Percentiles rank a stretch among this genome's conserved stretches.
phyloP scores from a whole-genome alignment of 2,888 invertebrate species.

The Gortyna flavago region DNA sequence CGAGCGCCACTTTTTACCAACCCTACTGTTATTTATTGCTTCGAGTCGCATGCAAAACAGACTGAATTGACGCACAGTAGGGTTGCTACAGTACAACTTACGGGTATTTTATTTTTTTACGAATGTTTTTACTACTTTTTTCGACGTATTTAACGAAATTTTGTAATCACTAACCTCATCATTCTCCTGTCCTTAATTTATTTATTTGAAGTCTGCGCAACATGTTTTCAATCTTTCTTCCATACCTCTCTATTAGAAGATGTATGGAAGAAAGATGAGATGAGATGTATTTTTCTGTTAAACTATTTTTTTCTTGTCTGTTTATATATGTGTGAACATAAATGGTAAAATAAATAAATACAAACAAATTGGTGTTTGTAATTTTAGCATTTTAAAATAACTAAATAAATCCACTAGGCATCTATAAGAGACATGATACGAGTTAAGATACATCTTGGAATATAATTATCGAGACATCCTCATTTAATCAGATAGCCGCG shows the following conservation, averaged over 20 bases:
- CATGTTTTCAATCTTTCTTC: not conserved
- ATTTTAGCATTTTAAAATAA: not conserved
- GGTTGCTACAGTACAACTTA: conserved; percentile 68
- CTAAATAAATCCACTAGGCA: not conserved
- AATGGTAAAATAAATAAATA: too few species aligned
- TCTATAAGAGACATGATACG: not conserved
- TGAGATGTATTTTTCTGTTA: too few species aligned
- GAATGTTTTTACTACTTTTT: not conserved
- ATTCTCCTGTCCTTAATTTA: not conserved
- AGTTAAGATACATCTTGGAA: conserved; percentile 13
- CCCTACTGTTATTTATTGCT: conserved; percentile 81
- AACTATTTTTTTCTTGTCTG: too few species aligned
- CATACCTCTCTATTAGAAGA: not conserved
- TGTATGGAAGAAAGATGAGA: too few species aligned
- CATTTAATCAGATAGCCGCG: conserved; percentile 11
- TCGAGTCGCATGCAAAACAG: conserved; percentile 82
- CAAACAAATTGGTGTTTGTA: too few species aligned
- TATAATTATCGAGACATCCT: conserved; percentile 17
- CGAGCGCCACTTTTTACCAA: conserved; percentile 77
- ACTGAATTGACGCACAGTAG: conserved; percentile 78
- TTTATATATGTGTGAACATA: too few species aligned
- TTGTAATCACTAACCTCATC: not conserved
- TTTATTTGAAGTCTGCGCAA: not conserved
- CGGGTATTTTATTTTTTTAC: not conserved
- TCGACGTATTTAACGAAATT: not conserved